phyloP scores from a whole-genome alignment of 2,797 vertebrate species.

The Clamator glandarius region DNA sequence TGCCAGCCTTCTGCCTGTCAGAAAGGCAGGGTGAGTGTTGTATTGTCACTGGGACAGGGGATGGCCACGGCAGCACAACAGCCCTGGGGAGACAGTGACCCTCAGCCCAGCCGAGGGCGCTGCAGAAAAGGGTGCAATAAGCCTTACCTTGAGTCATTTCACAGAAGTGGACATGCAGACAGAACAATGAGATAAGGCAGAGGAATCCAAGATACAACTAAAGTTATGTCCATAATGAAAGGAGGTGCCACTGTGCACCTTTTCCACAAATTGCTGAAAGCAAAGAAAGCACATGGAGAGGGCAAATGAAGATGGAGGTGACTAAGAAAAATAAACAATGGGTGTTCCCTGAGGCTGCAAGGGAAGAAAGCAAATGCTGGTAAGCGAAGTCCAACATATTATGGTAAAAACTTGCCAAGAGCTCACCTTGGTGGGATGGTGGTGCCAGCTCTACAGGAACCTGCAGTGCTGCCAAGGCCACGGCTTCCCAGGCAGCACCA shows the following conservation, averaged over 20 bases:
- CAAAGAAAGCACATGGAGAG: not conserved
- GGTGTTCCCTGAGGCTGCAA: not conserved
- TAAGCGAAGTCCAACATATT: not conserved
- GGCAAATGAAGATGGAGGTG: not conserved
- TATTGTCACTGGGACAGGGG: not conserved
- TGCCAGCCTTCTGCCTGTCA: not conserved
- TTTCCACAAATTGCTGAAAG: not conserved
- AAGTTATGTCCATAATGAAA: accelerated
- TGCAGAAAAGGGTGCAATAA: accelerated
- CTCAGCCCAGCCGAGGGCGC: not conserved
- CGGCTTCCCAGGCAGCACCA: accelerated
- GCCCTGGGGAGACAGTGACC: not conserved
- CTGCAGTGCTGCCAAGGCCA: accelerated
- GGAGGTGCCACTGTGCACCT: not conserved
- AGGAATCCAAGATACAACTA: not conserved
- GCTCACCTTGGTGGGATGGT: not conserved
- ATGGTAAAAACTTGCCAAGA: not conserved
- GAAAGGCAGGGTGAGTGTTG: not conserved
- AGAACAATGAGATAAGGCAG: accelerated
- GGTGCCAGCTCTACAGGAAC: accelerated
- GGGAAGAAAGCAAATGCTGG: not conserved
- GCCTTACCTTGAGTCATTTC: not conserved
- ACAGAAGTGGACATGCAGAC: not conserved
- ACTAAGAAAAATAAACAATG: not conserved
- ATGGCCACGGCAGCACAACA: not conserved